Percentiles rank a stretch among this genome's conserved stretches.
Evolutionary conservation across 2,888 invertebrate species (phyloP).

Genomic region (Tetragonisca angustula): DNA sequence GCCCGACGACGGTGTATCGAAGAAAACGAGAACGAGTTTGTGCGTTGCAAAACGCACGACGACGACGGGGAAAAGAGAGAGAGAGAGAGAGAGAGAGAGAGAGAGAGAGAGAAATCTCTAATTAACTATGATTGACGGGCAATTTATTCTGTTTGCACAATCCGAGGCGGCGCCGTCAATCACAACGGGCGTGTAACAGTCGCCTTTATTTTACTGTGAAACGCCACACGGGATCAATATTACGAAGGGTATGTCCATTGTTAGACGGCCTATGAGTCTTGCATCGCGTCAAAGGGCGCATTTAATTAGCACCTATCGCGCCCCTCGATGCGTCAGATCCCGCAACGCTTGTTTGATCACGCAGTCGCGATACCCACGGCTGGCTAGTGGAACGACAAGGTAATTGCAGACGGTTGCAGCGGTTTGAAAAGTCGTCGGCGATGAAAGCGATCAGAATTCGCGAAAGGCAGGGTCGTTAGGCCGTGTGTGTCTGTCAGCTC

Average conservation of each 20-base stretch:
- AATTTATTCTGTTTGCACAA: conserved; percentile 17
- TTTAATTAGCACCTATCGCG: conserved; percentile 75
- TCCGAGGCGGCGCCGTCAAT: conserved; percentile 6
- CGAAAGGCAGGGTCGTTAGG: not conserved
- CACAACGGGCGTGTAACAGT: conserved; percentile 6
- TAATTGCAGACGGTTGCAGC: conserved; percentile 20
- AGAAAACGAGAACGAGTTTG: not conserved
- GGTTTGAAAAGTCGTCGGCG: not conserved
- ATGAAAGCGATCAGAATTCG: not conserved
- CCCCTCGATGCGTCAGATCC: conserved; percentile 52
- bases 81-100: too few species aligned
- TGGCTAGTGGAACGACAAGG: conserved; percentile 18
- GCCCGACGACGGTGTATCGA: not conserved
- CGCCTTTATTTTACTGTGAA: conserved; percentile 38
- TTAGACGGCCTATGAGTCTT: conserved; percentile 59
- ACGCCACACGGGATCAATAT: conserved; percentile 57
- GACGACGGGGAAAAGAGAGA: too few species aligned
- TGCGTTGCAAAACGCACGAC: too few species aligned
- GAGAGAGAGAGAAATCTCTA: not conserved
- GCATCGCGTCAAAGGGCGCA: conserved; percentile 73
- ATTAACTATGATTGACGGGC: conserved; percentile 20
- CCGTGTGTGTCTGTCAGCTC: not conserved
- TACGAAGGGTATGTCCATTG: conserved; percentile 59
- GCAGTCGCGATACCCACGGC: conserved; percentile 46
- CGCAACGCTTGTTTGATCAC: conserved; percentile 42